These are phyloP conservation scores for Polydesmus complanatus DNA, from an alignment of 2,888 invertebrate species.

Conservation along the genomic window DNA sequence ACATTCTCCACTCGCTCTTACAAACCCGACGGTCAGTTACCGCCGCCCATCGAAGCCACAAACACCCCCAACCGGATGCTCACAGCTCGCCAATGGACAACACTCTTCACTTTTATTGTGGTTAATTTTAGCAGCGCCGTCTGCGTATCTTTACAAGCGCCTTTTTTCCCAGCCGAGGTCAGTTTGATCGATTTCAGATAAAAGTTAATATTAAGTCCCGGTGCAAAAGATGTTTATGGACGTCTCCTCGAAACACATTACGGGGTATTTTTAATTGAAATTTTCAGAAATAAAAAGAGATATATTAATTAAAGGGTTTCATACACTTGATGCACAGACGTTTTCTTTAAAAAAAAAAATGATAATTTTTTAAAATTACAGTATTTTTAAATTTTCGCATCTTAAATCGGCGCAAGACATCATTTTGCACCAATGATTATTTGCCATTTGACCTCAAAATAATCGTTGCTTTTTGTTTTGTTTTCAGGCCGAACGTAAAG, in stretches of 20 bases:
- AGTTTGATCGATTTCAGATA: conserved; percentile 30
- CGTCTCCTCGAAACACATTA: no score
- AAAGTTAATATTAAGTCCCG: neutral
- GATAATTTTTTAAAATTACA: neutral
- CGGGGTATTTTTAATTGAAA: no score
- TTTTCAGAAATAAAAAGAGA: no score
- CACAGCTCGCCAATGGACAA: conserved; percentile 49
- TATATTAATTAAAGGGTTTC: no score
- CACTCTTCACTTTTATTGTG: conserved; percentile 59
- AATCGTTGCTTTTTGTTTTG: neutral
- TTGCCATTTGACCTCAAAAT: neutral
- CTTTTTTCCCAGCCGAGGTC: conserved; percentile 73
- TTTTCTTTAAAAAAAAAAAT: no score
- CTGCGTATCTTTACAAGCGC: conserved; percentile 69
- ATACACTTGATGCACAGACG: no score
- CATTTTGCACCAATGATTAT: neutral
- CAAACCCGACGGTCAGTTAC: conserved; percentile 7
- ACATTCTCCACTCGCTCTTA: conserved; percentile 10
- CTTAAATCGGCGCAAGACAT: no score
- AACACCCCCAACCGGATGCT: neutral
- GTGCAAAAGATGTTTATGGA: neutral
- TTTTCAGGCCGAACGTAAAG: conserved; percentile 63
- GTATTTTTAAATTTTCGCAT: neutral
- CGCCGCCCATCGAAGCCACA: conserved; percentile 8
- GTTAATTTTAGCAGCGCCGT: conserved; percentile 73